Conservation (phyloP, 2,888 invertebrate genomes). For the Autographa gamma region DNA sequence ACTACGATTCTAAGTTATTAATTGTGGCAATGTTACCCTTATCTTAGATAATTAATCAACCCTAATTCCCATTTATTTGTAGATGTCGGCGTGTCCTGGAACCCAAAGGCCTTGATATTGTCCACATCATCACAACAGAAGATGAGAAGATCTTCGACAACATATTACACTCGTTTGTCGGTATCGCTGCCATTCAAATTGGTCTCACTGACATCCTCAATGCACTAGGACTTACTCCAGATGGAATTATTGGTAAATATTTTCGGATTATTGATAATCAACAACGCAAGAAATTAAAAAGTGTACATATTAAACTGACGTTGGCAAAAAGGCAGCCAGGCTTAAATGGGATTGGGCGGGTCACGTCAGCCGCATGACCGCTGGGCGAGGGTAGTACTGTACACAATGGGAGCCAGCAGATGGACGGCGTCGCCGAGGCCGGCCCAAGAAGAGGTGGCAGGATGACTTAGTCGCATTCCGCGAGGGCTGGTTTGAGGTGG, state of each 20-base stretch:
- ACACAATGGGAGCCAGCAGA: too few relatives aligned
- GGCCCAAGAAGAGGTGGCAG: too few relatives aligned
- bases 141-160: conserved; percentile 88
- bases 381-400: too few relatives aligned
- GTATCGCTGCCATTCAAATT: conserved; percentile 90
- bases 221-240: conserved; percentile 90
- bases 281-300: neutral
- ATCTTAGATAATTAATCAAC: neutral
- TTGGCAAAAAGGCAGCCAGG: too few relatives aligned
- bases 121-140: conserved; percentile 89
- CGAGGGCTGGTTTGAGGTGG: too few relatives aligned
- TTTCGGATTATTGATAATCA: neutral
- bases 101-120: conserved; percentile 90
- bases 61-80: conserved; percentile 1
- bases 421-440: too few relatives aligned
- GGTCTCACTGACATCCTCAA: conserved; percentile 81
- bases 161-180: conserved; percentile 84
- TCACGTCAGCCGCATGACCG: too few relatives aligned
- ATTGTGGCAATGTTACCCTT: too few relatives aligned
- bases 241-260: conserved; percentile 92
- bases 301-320: too few relatives aligned
- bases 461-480: too few relatives aligned
- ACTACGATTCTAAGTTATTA: too few relatives aligned
- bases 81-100: conserved; percentile 88
- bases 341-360: too few relatives aligned